Evolutionary conservation across 1,140 invertebrate genomes (phyloP).

Genomic region (Drosophila willistoni): DNA sequence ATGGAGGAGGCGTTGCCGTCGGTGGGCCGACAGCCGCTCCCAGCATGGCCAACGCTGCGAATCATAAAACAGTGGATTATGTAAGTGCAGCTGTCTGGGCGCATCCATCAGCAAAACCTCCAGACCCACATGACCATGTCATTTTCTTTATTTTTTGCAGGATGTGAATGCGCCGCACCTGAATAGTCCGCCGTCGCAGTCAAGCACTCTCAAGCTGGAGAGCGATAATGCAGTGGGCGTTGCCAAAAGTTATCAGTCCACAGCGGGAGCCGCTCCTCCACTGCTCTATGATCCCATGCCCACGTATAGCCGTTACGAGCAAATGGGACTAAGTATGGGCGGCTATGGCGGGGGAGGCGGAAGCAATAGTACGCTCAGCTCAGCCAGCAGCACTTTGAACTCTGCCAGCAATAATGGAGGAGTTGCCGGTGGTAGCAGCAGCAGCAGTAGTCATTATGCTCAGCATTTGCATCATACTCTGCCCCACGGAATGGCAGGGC

Average conservation of each 20-base stretch:
- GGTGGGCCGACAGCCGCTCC: slow-evolving; percentile 42
- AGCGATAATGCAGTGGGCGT: slow-evolving; percentile 51
- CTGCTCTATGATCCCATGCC: slow-evolving; percentile 77
- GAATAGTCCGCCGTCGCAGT: slow-evolving; percentile 80
- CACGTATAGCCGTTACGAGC: slow-evolving; percentile 78
- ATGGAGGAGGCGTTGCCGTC: slow-evolving; percentile 23
- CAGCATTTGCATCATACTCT: slow-evolving; percentile 69
- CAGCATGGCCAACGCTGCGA: slow-evolving; percentile 45
- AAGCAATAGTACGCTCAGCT: slow-evolving; percentile 70
- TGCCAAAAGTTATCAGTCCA: slow-evolving; percentile 60
- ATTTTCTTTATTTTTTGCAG: slow-evolving; percentile 47
- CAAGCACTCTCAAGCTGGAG: slow-evolving; percentile 75
- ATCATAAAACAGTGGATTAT: slow-evolving; percentile 76
- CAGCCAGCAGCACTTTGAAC: slow-evolving; percentile 58
- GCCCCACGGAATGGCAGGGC: slow-evolving; percentile 47
- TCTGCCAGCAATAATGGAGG: slow-evolving; percentile 44
- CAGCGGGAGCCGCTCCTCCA: slow-evolving; percentile 37
- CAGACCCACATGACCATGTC: slow-evolving; percentile 12
- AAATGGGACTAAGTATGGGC: slow-evolving; percentile 66
- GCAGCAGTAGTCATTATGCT: slow-evolving; percentile 41
- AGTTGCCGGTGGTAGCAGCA: slow-evolving; percentile 18
- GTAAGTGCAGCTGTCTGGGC: slow-evolving; percentile 53
- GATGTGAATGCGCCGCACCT: slow-evolving; percentile 67
- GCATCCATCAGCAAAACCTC: slow-evolving; percentile 17
- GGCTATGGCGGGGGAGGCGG: slow-evolving; percentile 48